Base-by-base conservation (phyloP, 2,797 vertebrate genomes). In the Cryptoblepharus egeriae region DNA sequence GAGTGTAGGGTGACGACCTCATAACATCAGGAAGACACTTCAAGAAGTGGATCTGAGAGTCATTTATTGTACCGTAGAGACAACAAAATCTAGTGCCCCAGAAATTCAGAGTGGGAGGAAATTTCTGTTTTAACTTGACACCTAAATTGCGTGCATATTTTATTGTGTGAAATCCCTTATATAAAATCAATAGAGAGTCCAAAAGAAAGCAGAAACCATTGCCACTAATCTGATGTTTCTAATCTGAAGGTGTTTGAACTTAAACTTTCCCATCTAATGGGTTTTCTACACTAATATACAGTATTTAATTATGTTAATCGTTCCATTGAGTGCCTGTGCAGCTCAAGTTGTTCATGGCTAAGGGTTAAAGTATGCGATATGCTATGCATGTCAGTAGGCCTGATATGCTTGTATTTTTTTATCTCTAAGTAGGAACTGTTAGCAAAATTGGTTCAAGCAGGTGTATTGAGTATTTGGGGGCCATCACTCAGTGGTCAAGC, bases 191-290 rank as follows among this genome's bases (percentile, higher is more conserved):
- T 55, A 74, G 70, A 22, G 22, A 87, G 10, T 3, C 0, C 69
- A 52, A 75, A 63, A 86, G 37, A 80, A 88, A 82, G 65, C 42
- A 68, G 42, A 37, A 42, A 8, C 39, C 37, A 73, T 88, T 4
- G 5, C 2, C 79, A 49, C 58, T 88, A n/a, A 82, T 90, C 86
- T 75, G 58, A 75, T 84, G 55, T 81, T 85, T 76, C 72, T 26
- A 81, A 26, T 84, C 70, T 0, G 1, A 79, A 5, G 6, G 69
- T 57, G 3, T 35, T 79, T 86, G 35, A 85, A 0, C 10, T 85
- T 80, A 88, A 8, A 30, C 5, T 18, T 87, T 82, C 77, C 75
- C 35, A 86, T 42, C 26, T 49, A 52, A 72, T 13, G 4, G 28
- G 9, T 49, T 71, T 77, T 71, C 52, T 26, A 64, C 35, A 30